A percentile compares a stretch with the other conserved stretches of the same genome.
Evolutionary conservation across 2,888 invertebrate genomes (phyloP).

Genomic region (Nomada goodeniana): DNA sequence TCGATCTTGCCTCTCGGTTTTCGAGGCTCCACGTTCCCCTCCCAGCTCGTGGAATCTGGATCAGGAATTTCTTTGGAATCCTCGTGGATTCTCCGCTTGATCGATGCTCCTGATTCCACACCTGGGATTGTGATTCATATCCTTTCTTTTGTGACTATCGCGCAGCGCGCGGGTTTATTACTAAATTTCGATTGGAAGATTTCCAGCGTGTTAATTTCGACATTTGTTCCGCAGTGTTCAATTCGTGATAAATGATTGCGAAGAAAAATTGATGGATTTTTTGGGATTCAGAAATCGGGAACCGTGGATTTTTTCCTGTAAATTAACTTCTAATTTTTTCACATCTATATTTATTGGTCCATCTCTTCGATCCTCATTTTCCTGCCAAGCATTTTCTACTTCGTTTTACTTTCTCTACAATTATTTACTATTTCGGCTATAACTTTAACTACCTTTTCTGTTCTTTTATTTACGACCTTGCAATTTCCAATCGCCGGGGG

Average conservation of each 20-base stretch:
- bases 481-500: too few species aligned
- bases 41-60: constrained; percentile 57
- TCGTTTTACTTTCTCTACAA: background rate
- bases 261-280: too few species aligned
- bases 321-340: too few species aligned
- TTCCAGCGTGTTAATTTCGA: background rate
- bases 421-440: background rate
- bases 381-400: background rate
- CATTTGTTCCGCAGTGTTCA: background rate
- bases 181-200: background rate
- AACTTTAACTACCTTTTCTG: background rate
- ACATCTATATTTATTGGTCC: too few species aligned
- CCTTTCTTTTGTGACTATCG: background rate
- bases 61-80: constrained; percentile 64
- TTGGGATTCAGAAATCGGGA: too few species aligned
- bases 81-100: constrained; percentile 55
- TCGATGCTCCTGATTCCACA: constrained; percentile 55
- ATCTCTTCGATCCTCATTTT: background rate
- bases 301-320: too few species aligned
- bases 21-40: constrained; percentile 55
- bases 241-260: too few species aligned
- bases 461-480: background rate
- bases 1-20: constrained; percentile 59
- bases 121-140: constrained; percentile 45
- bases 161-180: constrained; percentile 6